These are phyloP conservation scores for Pelusios castaneus DNA, from an alignment of 2,113 vertebrate genomes.

Conservation along the genomic window DNA sequence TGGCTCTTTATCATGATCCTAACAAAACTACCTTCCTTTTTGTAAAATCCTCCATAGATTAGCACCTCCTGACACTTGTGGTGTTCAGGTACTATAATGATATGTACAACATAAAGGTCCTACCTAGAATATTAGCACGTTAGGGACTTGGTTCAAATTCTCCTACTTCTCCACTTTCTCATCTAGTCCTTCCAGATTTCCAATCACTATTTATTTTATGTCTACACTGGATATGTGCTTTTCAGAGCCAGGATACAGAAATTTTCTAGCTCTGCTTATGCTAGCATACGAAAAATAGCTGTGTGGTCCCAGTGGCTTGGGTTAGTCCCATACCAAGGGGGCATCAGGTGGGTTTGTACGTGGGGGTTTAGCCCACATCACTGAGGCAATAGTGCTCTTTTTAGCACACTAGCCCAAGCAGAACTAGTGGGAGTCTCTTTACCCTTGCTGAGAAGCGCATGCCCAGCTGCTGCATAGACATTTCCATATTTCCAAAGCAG, in stretches of 20 bases:
- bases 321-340: background rate
- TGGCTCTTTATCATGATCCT: background rate
- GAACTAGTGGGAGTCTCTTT: background rate
- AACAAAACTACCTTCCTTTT: background rate
- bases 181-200: background rate
- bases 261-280: background rate
- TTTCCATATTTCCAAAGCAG: background rate
- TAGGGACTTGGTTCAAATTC: background rate
- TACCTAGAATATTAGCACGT: background rate
- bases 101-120: too few species aligned
- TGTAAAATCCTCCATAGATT: background rate
- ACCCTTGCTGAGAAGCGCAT: background rate
- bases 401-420: background rate
- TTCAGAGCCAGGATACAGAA: background rate
- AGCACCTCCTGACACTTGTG: background rate
- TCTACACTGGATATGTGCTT: background rate
- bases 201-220: background rate
- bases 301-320: background rate
- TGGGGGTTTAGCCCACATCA: too few species aligned
- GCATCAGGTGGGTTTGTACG: background rate
- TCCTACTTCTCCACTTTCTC: background rate
- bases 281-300: background rate
- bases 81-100: background rate
- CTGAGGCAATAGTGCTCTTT: background rate
- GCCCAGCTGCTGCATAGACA: background rate